Percentiles rank a stretch among this genome's conserved stretches.
Conservation (phyloP, 2,797 vertebrate species). For the Spinus pinus region DNA sequence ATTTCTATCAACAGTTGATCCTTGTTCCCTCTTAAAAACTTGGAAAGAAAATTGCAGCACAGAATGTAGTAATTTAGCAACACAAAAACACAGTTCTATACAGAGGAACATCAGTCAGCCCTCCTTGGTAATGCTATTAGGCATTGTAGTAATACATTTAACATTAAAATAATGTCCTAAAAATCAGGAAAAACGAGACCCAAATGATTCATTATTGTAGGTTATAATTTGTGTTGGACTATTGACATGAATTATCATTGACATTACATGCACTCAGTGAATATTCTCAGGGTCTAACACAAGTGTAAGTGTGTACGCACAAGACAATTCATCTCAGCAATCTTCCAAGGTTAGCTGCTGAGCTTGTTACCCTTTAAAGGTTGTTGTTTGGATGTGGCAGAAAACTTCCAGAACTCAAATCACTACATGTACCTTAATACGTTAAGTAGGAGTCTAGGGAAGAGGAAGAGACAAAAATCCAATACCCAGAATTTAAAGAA, state of each 20-base stretch:
- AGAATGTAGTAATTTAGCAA: not conserved
- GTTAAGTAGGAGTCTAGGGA: not conserved
- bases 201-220: not conserved
- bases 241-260: not conserved
- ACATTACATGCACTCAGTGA: not conserved
- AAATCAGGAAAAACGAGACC: not conserved
- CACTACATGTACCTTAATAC: too few relatives aligned
- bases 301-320: not conserved
- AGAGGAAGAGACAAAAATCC: not conserved
- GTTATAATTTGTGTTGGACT: not conserved
- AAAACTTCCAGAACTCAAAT: too few relatives aligned
- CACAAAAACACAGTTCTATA: not conserved
- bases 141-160: not conserved
- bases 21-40: not conserved
- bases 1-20: not conserved
- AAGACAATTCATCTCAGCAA: not conserved
- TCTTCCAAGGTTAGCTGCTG: not conserved
- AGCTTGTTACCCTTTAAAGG: not conserved
- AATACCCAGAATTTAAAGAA: not conserved
- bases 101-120: fast-evolving
- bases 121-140: not conserved
- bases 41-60: not conserved
- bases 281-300: not conserved
- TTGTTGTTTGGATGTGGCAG: not conserved
- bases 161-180: not conserved